phyloP scores from a whole-genome alignment of 30 jellyfish, hydroid and myxozoan species.

The Turritopsis dohrnii region DNA sequence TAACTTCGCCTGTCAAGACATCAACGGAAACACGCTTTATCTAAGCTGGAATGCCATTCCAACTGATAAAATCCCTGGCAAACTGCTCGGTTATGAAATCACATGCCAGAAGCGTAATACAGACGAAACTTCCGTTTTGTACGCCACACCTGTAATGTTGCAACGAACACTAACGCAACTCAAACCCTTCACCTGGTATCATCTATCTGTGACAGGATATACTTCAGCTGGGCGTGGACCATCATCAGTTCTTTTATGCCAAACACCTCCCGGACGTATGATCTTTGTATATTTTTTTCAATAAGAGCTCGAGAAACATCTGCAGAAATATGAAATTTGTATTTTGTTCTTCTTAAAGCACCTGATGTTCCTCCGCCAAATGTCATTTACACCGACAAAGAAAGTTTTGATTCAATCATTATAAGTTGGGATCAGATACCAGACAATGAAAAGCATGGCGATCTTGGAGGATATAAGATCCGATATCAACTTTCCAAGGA shows the following conservation, averaged over 20 bases:
- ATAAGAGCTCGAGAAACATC: no score
- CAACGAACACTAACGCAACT: not conserved
- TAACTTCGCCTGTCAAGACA: not conserved
- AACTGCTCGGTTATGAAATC: not conserved
- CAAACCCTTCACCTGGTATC: not conserved
- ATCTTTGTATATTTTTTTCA: no score
- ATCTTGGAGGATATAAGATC: not conserved
- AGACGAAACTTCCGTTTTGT: not conserved
- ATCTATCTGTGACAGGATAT: not conserved
- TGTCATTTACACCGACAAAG: not conserved
- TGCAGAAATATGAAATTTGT: no score
- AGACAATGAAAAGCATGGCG: not conserved
- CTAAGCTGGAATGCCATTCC: conserved; percentile 26
- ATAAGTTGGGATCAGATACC: not conserved
- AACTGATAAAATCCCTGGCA: conserved; percentile 5
- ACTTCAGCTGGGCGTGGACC: conserved; percentile 24
- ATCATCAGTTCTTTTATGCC: not conserved
- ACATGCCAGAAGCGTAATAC: not conserved
- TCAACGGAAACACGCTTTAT: conserved; percentile 2
- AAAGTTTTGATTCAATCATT: not conserved
- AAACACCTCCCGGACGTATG: not conserved
- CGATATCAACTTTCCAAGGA: not conserved
- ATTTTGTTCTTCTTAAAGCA: not conserved
- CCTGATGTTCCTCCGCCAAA: conserved; percentile 5
- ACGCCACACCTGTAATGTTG: not conserved